Percentiles rank a stretch among this genome's conserved stretches.
Conservation (phyloP, 1,140 invertebrate genomes). For the Euura saliciscinereae region DNA sequence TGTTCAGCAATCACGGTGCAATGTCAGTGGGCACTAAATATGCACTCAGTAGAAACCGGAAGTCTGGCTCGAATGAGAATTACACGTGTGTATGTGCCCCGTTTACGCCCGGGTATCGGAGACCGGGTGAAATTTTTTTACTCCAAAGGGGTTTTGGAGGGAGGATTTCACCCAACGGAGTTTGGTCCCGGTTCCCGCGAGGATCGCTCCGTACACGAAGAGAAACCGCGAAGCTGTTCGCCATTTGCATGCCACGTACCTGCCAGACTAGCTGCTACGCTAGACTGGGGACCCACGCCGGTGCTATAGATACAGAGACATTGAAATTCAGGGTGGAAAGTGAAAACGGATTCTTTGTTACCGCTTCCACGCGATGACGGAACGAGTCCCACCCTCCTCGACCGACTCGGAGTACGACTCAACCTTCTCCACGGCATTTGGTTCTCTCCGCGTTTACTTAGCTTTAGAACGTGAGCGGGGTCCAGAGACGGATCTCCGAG, state of each 20-base stretch:
- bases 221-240: constrained; percentile 13
- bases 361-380: constrained; percentile 3
- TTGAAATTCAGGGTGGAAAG: constrained; percentile 43
- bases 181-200: constrained; percentile 9
- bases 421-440: not conserved
- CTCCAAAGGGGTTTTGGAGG: no score
- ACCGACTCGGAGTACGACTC: no score
- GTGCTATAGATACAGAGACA: constrained; percentile 25
- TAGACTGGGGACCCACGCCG: constrained; percentile 20
- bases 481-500: not conserved
- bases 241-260: constrained; percentile 36
- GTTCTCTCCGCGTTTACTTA: constrained; percentile 1
- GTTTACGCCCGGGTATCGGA: not conserved
- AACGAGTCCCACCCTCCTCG: not conserved
- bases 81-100: not conserved
- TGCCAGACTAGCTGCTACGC: constrained; percentile 30
- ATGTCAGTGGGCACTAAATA: constrained; percentile 21
- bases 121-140: no score
- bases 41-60: not conserved
- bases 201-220: not conserved
- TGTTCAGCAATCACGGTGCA: constrained; percentile 41
- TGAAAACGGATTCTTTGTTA: constrained; percentile 41
- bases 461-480: not conserved
- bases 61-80: not conserved
- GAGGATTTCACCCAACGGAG: not conserved